These are phyloP conservation scores for Drosophila sproati DNA, from an alignment of 1,140 invertebrate species.

Conservation along the genomic window DNA sequence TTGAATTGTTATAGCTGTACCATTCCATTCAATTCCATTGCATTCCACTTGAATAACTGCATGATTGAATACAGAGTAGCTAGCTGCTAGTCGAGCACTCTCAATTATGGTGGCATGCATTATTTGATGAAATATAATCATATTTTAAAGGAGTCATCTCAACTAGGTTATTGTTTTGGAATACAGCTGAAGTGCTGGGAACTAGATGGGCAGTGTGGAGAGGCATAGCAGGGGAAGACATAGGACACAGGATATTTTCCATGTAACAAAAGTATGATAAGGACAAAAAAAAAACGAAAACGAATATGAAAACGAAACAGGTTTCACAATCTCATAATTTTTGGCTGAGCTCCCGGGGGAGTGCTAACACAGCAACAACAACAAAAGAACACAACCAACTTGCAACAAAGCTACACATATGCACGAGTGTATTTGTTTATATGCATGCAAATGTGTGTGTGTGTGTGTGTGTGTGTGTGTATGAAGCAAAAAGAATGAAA, in stretches of 20 bases:
- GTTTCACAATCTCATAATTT: neutral
- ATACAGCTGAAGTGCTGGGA: neutral
- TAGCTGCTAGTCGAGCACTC: too few relatives aligned
- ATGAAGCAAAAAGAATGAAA: neutral
- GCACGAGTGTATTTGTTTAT: too few relatives aligned
- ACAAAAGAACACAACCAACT: neutral
- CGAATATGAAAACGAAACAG: neutral
- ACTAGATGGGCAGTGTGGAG: neutral
- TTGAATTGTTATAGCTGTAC: neutral
- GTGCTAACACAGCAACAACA: neutral
- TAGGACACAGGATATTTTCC: neutral
- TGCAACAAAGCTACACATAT: neutral
- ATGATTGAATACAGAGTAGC: too few relatives aligned
- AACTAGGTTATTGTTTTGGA: too few relatives aligned
- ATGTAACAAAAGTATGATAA: neutral
- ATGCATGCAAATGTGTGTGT: too few relatives aligned
- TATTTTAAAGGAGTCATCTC: too few relatives aligned
- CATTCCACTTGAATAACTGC: neutral
- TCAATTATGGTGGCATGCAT: too few relatives aligned
- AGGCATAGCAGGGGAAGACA: neutral
- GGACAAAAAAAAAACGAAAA: neutral
- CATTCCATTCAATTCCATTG: neutral
- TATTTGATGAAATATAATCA: too few relatives aligned
- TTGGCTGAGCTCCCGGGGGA: neutral
- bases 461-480: too few relatives aligned